Conservation (phyloP, 2,113 vertebrate genomes). For the Seriola rivoliana region DNA sequence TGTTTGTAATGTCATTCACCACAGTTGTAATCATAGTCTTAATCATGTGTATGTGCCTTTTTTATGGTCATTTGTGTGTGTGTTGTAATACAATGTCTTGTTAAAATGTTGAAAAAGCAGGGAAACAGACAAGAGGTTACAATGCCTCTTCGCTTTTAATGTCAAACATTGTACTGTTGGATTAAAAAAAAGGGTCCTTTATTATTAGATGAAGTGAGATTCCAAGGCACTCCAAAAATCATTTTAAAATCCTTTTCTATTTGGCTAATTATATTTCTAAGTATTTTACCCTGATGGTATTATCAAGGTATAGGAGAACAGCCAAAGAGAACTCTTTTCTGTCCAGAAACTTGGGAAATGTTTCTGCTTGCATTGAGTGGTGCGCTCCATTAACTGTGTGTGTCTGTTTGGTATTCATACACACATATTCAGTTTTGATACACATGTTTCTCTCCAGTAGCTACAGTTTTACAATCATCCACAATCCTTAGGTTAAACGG, state of each 20-base stretch:
- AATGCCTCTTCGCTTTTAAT: conserved; percentile 25
- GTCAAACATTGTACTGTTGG: neutral
- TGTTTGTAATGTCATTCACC: conserved; percentile 3
- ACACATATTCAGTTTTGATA: conserved; percentile 3
- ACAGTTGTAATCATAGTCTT: no score
- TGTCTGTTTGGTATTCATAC: neutral
- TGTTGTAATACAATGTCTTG: conserved; percentile 1
- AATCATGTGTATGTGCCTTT: neutral
- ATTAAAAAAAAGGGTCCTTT: conserved; percentile 11
- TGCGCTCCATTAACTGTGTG: conserved; percentile 2
- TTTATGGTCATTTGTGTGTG: neutral
- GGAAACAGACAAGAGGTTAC: neutral
- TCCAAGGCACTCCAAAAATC: conserved; percentile 9
- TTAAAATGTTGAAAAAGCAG: neutral
- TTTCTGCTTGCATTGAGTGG: neutral
- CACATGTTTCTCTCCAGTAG: neutral
- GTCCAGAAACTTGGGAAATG: neutral
- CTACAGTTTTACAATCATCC: conserved; percentile 7
- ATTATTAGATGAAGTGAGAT: conserved; percentile 24
- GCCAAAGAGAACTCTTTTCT: conserved; percentile 20
- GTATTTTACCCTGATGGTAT: conserved; percentile 22
- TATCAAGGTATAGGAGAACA: conserved; percentile 16
- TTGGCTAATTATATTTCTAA: conserved; percentile 2
- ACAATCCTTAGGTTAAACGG: neutral
- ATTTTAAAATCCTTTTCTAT: conserved; percentile 27